A percentile compares a stretch with the other conserved stretches of the same genome.
Conservation (phyloP, 2,797 vertebrate species). For the Myripristis jacobus region DNA sequence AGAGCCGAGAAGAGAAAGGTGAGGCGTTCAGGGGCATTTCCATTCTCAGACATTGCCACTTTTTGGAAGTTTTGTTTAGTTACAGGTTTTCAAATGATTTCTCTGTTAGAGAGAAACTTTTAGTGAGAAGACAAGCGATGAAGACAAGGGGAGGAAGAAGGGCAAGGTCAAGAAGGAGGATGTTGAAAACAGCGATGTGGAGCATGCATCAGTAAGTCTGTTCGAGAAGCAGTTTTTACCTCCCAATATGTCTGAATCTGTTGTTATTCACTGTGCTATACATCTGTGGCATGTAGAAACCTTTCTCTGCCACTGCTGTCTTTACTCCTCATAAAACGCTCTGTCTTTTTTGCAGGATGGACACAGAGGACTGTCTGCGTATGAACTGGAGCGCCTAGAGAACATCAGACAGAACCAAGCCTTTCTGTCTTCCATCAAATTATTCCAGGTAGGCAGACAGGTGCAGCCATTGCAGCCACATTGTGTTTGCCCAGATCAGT, state of each 20-base stretch:
- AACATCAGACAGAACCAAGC: conserved; percentile 91
- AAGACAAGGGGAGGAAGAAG: not conserved
- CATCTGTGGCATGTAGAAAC: too few relatives aligned
- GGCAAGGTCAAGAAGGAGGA: conserved; percentile 16
- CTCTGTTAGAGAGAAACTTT: conserved; percentile 29
- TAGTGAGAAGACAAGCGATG: not conserved
- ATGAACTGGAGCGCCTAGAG: conserved; percentile 90
- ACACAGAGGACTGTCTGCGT: conserved; percentile 80
- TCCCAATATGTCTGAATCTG: not conserved
- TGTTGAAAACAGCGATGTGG: conserved; percentile 29
- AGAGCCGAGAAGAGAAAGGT: conserved; percentile 28
- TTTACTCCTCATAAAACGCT: not conserved
- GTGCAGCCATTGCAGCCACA: too few relatives aligned
- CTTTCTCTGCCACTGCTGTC: too few relatives aligned
- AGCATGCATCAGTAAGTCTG: conserved; percentile 43
- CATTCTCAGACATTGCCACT: not conserved
- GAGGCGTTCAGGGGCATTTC: not conserved
- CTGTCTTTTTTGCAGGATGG: conserved; percentile 32
- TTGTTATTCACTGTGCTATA: not conserved
- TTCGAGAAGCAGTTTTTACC: too few relatives aligned
- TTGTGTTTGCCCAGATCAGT: not conserved
- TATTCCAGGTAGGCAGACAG: conserved; percentile 81
- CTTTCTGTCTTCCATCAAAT: conserved; percentile 89
- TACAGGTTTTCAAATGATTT: not conserved
- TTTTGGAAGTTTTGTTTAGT: not conserved